A percentile compares a stretch with the other conserved stretches of the same genome.
phyloP scores from a whole-genome alignment of 1,140 invertebrate species.

The Tenebrio molitor region DNA sequence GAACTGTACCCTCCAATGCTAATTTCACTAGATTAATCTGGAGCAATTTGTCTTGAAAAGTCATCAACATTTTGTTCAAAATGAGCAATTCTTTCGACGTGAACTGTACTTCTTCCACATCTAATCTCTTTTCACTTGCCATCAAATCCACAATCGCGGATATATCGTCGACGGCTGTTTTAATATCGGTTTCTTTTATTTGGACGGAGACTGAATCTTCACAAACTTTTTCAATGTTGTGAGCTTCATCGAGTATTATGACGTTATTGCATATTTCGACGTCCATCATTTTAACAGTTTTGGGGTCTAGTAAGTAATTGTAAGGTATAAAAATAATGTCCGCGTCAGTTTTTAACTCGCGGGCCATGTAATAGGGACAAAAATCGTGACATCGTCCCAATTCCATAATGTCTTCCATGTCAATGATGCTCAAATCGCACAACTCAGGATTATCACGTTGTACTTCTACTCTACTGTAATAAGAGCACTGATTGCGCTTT shows the following conservation, averaged over 20 bases:
- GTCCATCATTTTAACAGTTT: slow-evolving; percentile 75
- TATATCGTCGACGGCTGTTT: slow-evolving; percentile 87
- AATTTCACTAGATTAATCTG: slow-evolving; percentile 71
- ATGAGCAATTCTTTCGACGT: slow-evolving; percentile 81
- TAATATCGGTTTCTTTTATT: slow-evolving; percentile 86
- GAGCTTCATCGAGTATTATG: slow-evolving; percentile 96
- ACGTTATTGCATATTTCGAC: slow-evolving; percentile 80
- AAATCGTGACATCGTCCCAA: slow-evolving; percentile 88
- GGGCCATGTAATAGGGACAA: slow-evolving; percentile 95
- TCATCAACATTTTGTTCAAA: slow-evolving; percentile 83
- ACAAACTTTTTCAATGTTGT: slow-evolving; percentile 97
- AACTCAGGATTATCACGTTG: slow-evolving; percentile 80
- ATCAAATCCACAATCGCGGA: slow-evolving; percentile 75
- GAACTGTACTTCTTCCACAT: slow-evolving; percentile 75
- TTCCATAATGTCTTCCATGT: slow-evolving; percentile 96
- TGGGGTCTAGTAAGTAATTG: slow-evolving; percentile 96
- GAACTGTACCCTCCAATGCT: slow-evolving; percentile 74
- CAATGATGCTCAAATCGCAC: slow-evolving; percentile 79
- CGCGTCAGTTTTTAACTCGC: slow-evolving; percentile 85
- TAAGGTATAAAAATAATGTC: slow-evolving; percentile 99
- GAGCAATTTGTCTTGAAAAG: slow-evolving; percentile 85
- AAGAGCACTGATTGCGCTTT: slow-evolving; percentile 82
- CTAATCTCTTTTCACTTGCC: slow-evolving; percentile 52
- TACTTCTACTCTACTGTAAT: slow-evolving; percentile 82
- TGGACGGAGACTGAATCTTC: slow-evolving; percentile 95